Base-by-base conservation (phyloP, 2,113 vertebrate species). In the Salvelinus namaycush region DNA sequence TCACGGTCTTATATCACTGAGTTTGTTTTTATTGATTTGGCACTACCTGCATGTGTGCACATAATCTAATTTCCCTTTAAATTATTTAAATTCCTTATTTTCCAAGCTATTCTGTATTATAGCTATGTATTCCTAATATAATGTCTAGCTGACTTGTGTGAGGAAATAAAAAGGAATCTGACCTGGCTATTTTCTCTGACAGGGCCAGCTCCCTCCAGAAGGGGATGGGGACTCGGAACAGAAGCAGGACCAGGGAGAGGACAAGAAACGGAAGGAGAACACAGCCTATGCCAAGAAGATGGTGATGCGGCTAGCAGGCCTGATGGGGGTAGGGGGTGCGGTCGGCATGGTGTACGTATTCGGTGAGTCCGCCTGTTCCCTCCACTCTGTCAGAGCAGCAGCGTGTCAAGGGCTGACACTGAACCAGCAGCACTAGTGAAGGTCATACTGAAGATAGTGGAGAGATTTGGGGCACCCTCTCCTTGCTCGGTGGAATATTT, bases 271-370 rank as follows among this genome's bases (percentile, higher is more conserved):
- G 84, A 95, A 94, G 24, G 94, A 96, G 79, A 96, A 95, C 79
- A 93, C 92, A 0, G 94, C 95, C 26, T 96, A 95, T 0, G 94
- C 95, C 16, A 97, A 96, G 88, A 96, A 95, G 88, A 70, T 97
- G 20, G 91, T 95, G 0, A 91, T 97, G 1, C 91, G 95, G 70
- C 77, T 96, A 68, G 94, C 95, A 0, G 96, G 95, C 0, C 83
- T 97, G 13, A 93, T 98, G 78, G 96, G 95, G 0, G 62, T 95
- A 0, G 92, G 95, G 0, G 92, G 94, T 0, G 90, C 93, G 0
- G 88, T 95, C 3, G 89, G 93, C 14, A 44, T 98, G 9, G 82
- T 98, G 73, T 98, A 96, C 79, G 83, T 97, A 69, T 98, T 98
- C 0, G 96, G 96, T 98, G 77, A 93, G 92, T 90, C 67, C 24